A percentile compares a stretch with the other conserved stretches of the same genome.
phyloP scores from a whole-genome alignment of 2,797 vertebrate species.

The Rachycentron canadum region DNA sequence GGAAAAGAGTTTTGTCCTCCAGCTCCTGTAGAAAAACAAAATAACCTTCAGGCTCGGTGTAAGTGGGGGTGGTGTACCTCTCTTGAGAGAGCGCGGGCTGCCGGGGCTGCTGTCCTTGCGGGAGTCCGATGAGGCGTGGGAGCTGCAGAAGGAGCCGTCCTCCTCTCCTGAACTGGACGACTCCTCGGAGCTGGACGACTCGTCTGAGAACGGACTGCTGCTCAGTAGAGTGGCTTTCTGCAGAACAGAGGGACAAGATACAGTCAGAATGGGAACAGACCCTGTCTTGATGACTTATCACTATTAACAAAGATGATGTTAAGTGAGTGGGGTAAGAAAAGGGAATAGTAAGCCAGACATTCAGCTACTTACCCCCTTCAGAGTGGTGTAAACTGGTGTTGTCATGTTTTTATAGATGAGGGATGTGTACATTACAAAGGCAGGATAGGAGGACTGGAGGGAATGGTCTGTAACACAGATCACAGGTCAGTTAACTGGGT shows the following conservation, averaged over 20 bases:
- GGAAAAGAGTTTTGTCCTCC: not conserved
- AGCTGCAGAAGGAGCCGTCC: constrained; percentile 89
- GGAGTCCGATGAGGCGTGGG: constrained; percentile 88
- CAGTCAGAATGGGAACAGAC: not conserved
- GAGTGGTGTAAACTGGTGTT: constrained; percentile 92
- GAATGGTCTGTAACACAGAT: constrained; percentile 84
- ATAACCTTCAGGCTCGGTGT: not conserved
- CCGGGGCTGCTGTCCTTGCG: constrained; percentile 88
- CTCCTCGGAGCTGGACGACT: constrained; percentile 94
- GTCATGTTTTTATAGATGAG: constrained; percentile 96
- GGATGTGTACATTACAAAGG: constrained; percentile 92
- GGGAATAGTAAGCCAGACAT: no score
- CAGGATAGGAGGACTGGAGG: constrained; percentile 86
- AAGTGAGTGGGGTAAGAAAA: no score
- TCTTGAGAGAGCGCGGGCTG: constrained; percentile 93
- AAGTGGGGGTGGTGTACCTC: constrained; percentile 84
- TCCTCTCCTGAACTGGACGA: constrained; percentile 95
- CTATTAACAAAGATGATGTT: no score
- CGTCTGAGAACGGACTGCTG: constrained; percentile 90
- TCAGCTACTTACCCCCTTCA: constrained; percentile 96
- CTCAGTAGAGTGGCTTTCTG: constrained; percentile 96
- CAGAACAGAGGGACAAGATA: not conserved
- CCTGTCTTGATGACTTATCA: no score
- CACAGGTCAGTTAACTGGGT: constrained; percentile 13
- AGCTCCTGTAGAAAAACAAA: not conserved